Percentiles rank a stretch among this genome's conserved stretches.
Conservation (phyloP, 1,140 invertebrate genomes). For the Phocides pigmalion region DNA sequence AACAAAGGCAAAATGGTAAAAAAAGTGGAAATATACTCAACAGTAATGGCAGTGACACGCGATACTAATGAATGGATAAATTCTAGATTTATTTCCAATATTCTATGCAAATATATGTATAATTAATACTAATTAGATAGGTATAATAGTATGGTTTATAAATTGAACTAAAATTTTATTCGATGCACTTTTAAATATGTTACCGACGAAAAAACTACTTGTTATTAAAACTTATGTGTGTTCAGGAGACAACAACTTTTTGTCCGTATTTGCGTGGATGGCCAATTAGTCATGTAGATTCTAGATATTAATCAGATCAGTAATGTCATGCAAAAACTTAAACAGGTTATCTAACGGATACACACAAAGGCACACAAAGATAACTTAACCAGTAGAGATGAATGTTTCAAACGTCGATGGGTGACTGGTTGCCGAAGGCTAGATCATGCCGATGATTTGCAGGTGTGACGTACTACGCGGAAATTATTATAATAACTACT, state of each 20-base stretch:
- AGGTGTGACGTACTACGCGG: conserved; percentile 20
- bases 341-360: not conserved
- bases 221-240: not conserved
- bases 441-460: conserved; percentile 23
- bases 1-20: conserved; percentile 39
- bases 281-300: not conserved
- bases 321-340: not conserved
- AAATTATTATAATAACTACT: conserved; percentile 17
- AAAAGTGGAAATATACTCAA: conserved; percentile 41
- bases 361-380: not conserved
- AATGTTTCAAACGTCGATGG: conserved; percentile 14
- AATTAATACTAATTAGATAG: conserved; percentile 11
- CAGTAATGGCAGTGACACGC: conserved; percentile 45
- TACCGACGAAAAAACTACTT: no score
- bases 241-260: not conserved
- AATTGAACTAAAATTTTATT: no score
- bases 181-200: not conserved
- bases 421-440: conserved; percentile 6
- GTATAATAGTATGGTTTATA: no score
- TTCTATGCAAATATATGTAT: conserved; percentile 51
- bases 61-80: conserved; percentile 55
- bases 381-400: not conserved
- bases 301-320: not conserved
- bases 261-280: not conserved
- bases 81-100: conserved; percentile 31